Conservation (phyloP, 2,113 vertebrate species). For the Poecilia latipinna region DNA sequence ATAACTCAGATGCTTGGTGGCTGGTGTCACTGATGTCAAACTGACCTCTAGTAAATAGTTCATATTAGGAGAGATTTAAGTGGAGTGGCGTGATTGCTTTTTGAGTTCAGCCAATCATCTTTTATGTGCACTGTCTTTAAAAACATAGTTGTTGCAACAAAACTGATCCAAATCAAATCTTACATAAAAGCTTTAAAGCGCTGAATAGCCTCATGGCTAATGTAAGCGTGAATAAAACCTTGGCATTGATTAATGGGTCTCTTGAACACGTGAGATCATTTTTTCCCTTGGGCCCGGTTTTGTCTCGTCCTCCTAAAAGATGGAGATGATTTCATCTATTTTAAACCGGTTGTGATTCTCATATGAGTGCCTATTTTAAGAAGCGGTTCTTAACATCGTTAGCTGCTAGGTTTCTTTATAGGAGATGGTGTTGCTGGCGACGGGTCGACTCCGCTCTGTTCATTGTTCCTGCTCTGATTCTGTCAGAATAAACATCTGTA, state of each 20-base stretch:
- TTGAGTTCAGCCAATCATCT: too few relatives aligned
- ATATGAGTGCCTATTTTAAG: conserved; percentile 56
- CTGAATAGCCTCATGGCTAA: background rate
- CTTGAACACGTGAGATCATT: conserved; percentile 16
- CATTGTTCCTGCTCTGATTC: conserved; percentile 21
- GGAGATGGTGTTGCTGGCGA: background rate
- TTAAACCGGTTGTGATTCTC: conserved; percentile 49
- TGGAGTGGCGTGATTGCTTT: too few relatives aligned
- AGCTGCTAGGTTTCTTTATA: conserved; percentile 22
- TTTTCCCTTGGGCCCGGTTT: background rate
- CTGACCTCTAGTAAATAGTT: too few relatives aligned
- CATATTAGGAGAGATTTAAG: too few relatives aligned
- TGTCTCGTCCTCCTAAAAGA: conserved; percentile 8
- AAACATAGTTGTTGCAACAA: too few relatives aligned
- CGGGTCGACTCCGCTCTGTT: conserved; percentile 33
- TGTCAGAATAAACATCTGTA: conserved; percentile 9
- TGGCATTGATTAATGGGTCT: conserved; percentile 10
- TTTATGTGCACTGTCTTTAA: too few relatives aligned
- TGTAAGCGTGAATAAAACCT: background rate
- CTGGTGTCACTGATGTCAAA: too few relatives aligned
- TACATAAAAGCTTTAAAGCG: background rate
- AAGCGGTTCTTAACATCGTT: background rate
- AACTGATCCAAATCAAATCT: background rate
- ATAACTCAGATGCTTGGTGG: too few relatives aligned
- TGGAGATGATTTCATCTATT: conserved; percentile 30